Evolutionary conservation across 2,888 invertebrate species (phyloP), one percentile per base, ranked within the genome.

Genomic region (Tethea ocularis): DNA sequence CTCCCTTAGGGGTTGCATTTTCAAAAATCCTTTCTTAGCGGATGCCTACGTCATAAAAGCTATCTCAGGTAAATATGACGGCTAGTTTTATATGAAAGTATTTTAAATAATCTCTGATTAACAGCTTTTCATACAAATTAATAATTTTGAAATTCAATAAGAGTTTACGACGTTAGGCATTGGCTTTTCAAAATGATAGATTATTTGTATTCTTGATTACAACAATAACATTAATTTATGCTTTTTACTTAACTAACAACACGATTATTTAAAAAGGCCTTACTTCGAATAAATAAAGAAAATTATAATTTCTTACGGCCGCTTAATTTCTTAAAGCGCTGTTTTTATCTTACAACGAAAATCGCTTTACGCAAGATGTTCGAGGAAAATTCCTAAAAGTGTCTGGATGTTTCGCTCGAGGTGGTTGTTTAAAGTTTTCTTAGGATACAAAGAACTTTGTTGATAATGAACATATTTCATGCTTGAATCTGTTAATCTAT

Each of bases 321-420:
- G 20, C 46, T 46, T 46, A 17, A 46, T 46, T 46, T 46, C 46
- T 20, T 46, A 46, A 46, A 20, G 20, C 46, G 20, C 10, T 46
- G 46, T 46, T 46, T 46, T 46, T 46, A 46, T 46, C 17, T 46
- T 46, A 46, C 46, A 46, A 46, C 46, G 46, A 46, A 46, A 46
- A 46, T 46, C 46, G 20, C 46, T 46, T 46, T 46, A 20, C 46
- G 46, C 10, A 20, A 46, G 46, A 46, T 46, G 46, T 20, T 46
- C 8, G n/a, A 46, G 46, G 46, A 20, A 20, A 46, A 20, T n/a
- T 7, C 46, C 20, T 46, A 20, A 20, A 46, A 46, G 46, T 20
- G 10, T 46, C 20, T 46, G 46, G 13, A 33, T 46, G n/a, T 46
- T n/a, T 38, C 20, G 46, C 46, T 20, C 46, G 46, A 20, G 46